These are phyloP conservation scores for Thaleichthys pacificus DNA, from an alignment of 2,797 vertebrate genomes.

Conservation along the genomic window DNA sequence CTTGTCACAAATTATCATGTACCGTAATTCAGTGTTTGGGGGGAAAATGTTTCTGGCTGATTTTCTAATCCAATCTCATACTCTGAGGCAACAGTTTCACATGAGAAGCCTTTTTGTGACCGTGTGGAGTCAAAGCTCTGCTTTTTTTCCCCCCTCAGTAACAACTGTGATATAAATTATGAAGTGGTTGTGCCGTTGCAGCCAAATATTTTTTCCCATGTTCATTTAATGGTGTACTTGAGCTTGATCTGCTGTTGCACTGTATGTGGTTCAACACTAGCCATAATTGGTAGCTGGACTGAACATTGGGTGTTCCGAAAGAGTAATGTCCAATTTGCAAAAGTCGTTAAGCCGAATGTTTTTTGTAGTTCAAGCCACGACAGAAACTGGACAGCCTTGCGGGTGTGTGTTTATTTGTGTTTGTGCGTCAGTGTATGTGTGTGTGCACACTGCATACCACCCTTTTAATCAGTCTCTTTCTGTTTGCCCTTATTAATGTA, in stretches of 20 bases:
- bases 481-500: conserved; percentile 71
- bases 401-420: conserved; percentile 23
- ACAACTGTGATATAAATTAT: conserved; percentile 72
- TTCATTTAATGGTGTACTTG: conserved; percentile 75
- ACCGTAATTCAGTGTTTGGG: conserved; percentile 39
- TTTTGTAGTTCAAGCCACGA: conserved; percentile 65
- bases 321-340: conserved; percentile 76
- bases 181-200: conserved; percentile 65
- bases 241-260: conserved; percentile 67
- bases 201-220: conserved; percentile 76
- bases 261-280: conserved; percentile 72
- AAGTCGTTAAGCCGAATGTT: conserved; percentile 66
- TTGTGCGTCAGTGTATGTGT: background rate
- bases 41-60: conserved; percentile 40
- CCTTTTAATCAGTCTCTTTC: conserved; percentile 55
- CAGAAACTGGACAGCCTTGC: conserved; percentile 59
- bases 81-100: conserved; percentile 57
- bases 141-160: conserved; percentile 40
- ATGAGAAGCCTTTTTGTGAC: conserved; percentile 64
- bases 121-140: conserved; percentile 49
- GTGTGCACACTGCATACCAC: conserved; percentile 51
- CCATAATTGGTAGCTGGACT: conserved; percentile 75
- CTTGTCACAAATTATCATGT: conserved; percentile 47
- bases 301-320: conserved; percentile 69
- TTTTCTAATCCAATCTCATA: conserved; percentile 51